These are phyloP conservation scores for Hirudo medicinalis DNA, from an alignment of 1,140 invertebrate species.

Conservation along the genomic window DNA sequence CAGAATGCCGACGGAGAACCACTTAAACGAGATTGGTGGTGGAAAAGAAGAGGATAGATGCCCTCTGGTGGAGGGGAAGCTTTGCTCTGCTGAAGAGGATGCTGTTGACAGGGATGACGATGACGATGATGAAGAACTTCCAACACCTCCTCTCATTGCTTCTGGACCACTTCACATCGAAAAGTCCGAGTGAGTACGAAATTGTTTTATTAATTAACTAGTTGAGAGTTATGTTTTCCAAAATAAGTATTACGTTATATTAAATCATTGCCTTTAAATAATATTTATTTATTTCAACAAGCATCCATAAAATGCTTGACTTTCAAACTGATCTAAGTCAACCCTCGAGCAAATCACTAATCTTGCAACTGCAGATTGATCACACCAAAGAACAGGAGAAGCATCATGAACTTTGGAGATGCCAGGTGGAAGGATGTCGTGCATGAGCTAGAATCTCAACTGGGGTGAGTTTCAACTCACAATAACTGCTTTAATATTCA, in stretches of 20 bases:
- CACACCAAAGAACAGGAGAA: constrained; percentile 9
- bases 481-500: too few relatives aligned
- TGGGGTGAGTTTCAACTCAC: constrained; percentile 6
- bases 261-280: too few relatives aligned
- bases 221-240: too few relatives aligned
- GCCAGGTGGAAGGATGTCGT: constrained; percentile 15
- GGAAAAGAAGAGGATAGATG: too few relatives aligned
- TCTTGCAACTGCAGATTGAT: not conserved
- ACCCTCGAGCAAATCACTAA: not conserved
- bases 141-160: too few relatives aligned
- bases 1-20: too few relatives aligned
- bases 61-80: too few relatives aligned
- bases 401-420: constrained; percentile 16
- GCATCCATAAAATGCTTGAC: not conserved
- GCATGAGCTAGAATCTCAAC: constrained; percentile 14
- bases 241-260: too few relatives aligned
- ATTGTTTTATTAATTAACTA: too few relatives aligned
- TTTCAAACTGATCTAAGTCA: not conserved
- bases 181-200: too few relatives aligned
- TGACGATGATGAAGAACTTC: not conserved
- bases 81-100: not conserved
- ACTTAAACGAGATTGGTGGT: too few relatives aligned
- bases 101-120: not conserved
- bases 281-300: not conserved
- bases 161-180: too few relatives aligned